Evolutionary conservation across 2,888 invertebrate species (phyloP).

Genomic region (Parnassius orleans): DNA sequence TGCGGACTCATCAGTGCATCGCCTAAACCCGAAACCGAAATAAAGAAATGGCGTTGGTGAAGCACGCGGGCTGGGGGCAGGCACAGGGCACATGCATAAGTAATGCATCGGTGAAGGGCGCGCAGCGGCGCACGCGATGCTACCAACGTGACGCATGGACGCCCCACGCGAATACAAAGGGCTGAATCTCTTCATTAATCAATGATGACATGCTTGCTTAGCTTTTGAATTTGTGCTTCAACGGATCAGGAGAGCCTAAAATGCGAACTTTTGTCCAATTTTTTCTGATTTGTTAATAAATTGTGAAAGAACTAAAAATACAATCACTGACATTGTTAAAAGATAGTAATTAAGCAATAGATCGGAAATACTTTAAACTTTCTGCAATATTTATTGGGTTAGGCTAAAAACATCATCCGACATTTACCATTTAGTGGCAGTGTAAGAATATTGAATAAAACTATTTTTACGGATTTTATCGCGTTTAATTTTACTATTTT

Average conservation of each 20-base stretch:
- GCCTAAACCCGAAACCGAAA: conserved; percentile 65
- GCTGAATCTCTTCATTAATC: conserved; percentile 62
- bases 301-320: too few relatives aligned
- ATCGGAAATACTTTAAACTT: background rate
- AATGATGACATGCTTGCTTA: conserved; percentile 52
- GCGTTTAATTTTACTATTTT: too few relatives aligned
- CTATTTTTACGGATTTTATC: too few relatives aligned
- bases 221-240: conserved; percentile 35
- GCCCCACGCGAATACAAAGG: conserved; percentile 47
- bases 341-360: background rate
- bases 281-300: too few relatives aligned
- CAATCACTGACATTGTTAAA: too few relatives aligned
- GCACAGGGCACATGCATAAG: conserved; percentile 70
- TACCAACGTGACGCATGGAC: conserved; percentile 40
- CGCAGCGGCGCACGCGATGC: conserved; percentile 65
- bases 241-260: conserved; percentile 29
- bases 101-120: conserved; percentile 74
- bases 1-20: conserved; percentile 60
- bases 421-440: too few relatives aligned
- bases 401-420: too few relatives aligned
- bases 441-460: too few relatives aligned
- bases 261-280: too few relatives aligned
- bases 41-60: conserved; percentile 57
- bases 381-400: too few relatives aligned
- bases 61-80: conserved; percentile 42